Conservation (phyloP, 2,888 invertebrate species). For the Cynaeus angustus region DNA sequence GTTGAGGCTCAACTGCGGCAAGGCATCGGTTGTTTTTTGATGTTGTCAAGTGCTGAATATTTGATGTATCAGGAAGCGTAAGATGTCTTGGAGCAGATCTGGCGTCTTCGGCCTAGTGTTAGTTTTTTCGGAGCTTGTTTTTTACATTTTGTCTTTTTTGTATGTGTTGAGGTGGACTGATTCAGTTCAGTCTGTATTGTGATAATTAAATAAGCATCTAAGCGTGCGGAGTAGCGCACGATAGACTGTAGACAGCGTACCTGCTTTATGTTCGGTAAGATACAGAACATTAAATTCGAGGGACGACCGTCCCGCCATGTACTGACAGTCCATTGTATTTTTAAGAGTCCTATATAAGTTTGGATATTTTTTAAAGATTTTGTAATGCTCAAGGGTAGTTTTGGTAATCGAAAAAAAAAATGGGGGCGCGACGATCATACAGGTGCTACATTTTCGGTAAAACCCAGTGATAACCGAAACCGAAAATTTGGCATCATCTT, state of each 20-base stretch:
- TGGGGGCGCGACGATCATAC: slow-evolving; percentile 55
- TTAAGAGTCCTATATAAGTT: slow-evolving; percentile 69
- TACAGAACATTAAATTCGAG: slow-evolving; percentile 62
- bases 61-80: slow-evolving; percentile 15
- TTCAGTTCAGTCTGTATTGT: slow-evolving; percentile 64
- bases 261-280: slow-evolving; percentile 67
- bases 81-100: slow-evolving; percentile 49
- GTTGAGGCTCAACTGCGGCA: slow-evolving; percentile 39
- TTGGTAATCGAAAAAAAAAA: slow-evolving; percentile 58
- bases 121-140: slow-evolving; percentile 46
- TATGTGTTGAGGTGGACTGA: slow-evolving; percentile 67
- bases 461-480: slow-evolving; percentile 53
- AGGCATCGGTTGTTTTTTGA: slow-evolving; percentile 36
- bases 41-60: not conserved
- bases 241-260: slow-evolving; percentile 69
- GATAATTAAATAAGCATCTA: slow-evolving; percentile 67
- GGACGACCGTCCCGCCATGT: slow-evolving; percentile 53
- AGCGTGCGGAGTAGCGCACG: slow-evolving; percentile 64
- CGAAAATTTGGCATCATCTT: slow-evolving; percentile 59
- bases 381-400: slow-evolving; percentile 69
- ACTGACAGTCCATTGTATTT: slow-evolving; percentile 69
- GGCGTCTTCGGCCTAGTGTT: slow-evolving; percentile 65
- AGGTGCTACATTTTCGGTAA: slow-evolving; percentile 32
- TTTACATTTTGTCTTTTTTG: slow-evolving; percentile 59
- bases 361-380: slow-evolving; percentile 70